Conservation (phyloP, 1,140 invertebrate genomes). For the Apis laboriosa region DNA sequence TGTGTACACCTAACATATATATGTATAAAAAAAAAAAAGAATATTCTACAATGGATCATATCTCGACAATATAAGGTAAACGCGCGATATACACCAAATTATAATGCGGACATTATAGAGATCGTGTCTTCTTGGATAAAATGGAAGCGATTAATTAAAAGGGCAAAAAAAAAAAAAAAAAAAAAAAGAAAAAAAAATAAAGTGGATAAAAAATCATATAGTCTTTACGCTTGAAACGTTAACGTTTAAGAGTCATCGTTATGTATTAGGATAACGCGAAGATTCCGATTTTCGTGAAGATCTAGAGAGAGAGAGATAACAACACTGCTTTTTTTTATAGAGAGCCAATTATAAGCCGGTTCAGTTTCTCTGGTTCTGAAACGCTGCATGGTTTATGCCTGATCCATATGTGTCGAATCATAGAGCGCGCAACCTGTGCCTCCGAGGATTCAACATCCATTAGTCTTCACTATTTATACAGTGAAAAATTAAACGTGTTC, state of each 20-base stretch:
- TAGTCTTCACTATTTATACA: not conserved
- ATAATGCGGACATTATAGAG: conserved; percentile 21
- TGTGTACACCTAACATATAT: not conserved
- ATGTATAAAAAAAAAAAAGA: not conserved
- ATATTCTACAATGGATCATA: conserved; percentile 52
- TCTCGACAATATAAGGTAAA: conserved; percentile 57
- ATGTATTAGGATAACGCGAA: conserved; percentile 34
- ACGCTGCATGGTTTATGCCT: conserved; percentile 46
- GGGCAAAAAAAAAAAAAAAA: not conserved
- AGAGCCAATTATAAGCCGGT: not conserved
- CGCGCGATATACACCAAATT: conserved; percentile 22
- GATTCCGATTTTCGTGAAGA: conserved; percentile 11
- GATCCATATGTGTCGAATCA: conserved; percentile 39
- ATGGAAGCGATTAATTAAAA: not conserved
- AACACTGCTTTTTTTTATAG: not conserved
- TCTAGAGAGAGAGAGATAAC: conserved; percentile 10
- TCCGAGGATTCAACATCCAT: conserved; percentile 3
- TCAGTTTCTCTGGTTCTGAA: conserved; percentile 43
- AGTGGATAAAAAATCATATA: conserved; percentile 21
- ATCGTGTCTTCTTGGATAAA: conserved; percentile 34
- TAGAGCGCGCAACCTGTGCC: conserved; percentile 28
- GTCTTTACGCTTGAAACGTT: conserved; percentile 49
- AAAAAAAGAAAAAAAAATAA: not conserved
- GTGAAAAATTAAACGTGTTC: conserved; percentile 3
- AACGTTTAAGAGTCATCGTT: conserved; percentile 44